Conservation (phyloP, 2,113 vertebrate genomes). For the Heliornis fulica region DNA sequence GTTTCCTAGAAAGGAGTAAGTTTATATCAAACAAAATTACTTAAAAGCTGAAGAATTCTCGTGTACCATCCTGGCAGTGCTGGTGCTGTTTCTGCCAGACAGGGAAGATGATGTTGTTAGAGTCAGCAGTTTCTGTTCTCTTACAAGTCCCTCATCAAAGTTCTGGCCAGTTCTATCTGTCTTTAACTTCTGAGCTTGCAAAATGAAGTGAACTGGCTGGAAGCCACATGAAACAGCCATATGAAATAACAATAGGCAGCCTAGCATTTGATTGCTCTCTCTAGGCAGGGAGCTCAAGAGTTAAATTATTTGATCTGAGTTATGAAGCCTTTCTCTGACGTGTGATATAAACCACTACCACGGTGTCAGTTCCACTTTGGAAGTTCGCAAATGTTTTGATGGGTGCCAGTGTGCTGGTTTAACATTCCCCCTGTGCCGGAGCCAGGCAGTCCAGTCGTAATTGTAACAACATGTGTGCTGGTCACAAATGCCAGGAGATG, state of each 20-base stretch:
- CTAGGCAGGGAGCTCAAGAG: conserved; percentile 51
- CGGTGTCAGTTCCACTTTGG: conserved; percentile 78
- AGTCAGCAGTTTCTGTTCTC: neutral
- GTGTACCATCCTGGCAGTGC: neutral
- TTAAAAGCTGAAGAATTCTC: neutral
- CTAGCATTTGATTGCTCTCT: neutral
- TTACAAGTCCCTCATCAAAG: neutral
- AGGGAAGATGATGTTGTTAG: neutral
- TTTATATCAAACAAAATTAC: neutral
- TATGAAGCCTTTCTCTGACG: conserved; percentile 59
- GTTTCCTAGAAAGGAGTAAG: neutral
- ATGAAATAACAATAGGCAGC: neutral
- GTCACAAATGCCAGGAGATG: conserved; percentile 72
- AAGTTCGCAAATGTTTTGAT: conserved; percentile 76
- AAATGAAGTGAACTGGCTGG: conserved; percentile 12
- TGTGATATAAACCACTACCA: conserved; percentile 73
- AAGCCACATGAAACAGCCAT: neutral
- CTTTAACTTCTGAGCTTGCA: neutral
- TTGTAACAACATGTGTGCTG: conserved; percentile 78
- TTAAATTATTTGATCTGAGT: conserved; percentile 64
- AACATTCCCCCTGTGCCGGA: conserved; percentile 72
- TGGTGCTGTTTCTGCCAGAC: neutral
- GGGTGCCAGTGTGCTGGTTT: conserved; percentile 77
- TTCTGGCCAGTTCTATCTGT: neutral
- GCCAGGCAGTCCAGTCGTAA: conserved; percentile 73